phyloP scores from a whole-genome alignment of 2,113 vertebrate genomes.

The Otis tarda region DNA sequence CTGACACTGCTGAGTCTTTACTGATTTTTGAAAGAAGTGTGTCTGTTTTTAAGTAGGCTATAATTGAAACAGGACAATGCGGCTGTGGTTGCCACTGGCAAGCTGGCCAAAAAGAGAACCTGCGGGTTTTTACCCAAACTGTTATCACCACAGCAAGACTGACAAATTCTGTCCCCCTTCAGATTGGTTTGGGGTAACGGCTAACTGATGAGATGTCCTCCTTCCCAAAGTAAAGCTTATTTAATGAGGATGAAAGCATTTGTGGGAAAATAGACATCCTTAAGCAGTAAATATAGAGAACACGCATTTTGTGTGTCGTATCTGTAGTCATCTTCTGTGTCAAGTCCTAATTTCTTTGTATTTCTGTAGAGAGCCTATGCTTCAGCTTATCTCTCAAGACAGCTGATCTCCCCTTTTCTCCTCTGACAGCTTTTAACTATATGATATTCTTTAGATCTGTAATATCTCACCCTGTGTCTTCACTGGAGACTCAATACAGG shows the following conservation, averaged over 20 bases:
- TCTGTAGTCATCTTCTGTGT: neutral
- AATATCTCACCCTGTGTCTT: conserved; percentile 55
- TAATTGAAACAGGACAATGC: rapidly evolving
- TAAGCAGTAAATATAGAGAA: neutral
- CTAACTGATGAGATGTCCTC: neutral
- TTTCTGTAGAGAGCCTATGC: conserved; percentile 1
- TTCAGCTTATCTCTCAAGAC: conserved; percentile 49
- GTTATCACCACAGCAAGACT: neutral
- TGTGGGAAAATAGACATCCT: neutral
- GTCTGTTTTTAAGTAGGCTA: neutral
- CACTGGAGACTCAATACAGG: conserved; percentile 54
- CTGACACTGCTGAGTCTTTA: neutral
- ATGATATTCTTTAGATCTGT: conserved; percentile 63
- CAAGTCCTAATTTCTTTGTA: conserved; percentile 34
- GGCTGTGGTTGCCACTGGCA: neutral
- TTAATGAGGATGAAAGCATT: neutral
- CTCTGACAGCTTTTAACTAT: conserved; percentile 66
- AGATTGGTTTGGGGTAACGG: neutral
- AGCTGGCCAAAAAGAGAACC: neutral
- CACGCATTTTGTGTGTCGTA: neutral
- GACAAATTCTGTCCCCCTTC: neutral
- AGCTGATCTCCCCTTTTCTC: conserved; percentile 56
- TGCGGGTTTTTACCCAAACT: neutral
- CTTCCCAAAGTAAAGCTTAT: neutral
- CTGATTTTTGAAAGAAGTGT: neutral